Base-by-base conservation (phyloP, 2,888 invertebrate species). In the Tetropium fuscum region DNA sequence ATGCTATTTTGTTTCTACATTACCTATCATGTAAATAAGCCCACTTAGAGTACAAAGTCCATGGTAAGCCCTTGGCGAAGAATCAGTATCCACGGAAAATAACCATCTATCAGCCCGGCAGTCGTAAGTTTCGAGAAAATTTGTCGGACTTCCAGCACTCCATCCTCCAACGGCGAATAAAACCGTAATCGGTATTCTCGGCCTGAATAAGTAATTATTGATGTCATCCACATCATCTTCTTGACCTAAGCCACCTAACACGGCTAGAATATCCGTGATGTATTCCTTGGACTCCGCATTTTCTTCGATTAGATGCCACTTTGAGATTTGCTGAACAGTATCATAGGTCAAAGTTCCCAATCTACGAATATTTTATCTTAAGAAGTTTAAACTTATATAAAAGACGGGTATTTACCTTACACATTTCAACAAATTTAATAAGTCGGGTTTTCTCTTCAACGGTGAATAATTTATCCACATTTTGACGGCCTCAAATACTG, bases 81-180 rank as follows among this genome's bases (percentile, higher is more conserved):
- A 80, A 73, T 91, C 90, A 75, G 87, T 88, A 73, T 89, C 87
- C 25, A 86, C 85, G 0, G 88, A 88, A 19, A 89, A 83, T 73
- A 91, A 88, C 94, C 94, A 94, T 49, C 88, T 84, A 75, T 92
- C 89, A 0, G 92, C 89, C 82, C 92, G 88, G 30, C 90, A 88
- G 73, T 90, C 90, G 78, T 93, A 94, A 53, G 91, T 91, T 80
- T 89, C 90, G 18, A 91, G 87, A 72, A 91, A 91, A 81, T 88
- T 91, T 0, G 93, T 93, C 0, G 93, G 92, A 64, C 90, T 90
- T n/a, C 92, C 92, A n/a, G 90, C 86, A 77, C 89, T 85, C 94
- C 93, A 93, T 1, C 94, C 94, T 2, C 94, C 94, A 11, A 94
- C 88, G 8, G 93, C 91, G 78, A 94, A 94, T 7, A 94, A 84